Conservation (phyloP, 2,888 invertebrate species). For the Thecocarcelia acutangulata region DNA sequence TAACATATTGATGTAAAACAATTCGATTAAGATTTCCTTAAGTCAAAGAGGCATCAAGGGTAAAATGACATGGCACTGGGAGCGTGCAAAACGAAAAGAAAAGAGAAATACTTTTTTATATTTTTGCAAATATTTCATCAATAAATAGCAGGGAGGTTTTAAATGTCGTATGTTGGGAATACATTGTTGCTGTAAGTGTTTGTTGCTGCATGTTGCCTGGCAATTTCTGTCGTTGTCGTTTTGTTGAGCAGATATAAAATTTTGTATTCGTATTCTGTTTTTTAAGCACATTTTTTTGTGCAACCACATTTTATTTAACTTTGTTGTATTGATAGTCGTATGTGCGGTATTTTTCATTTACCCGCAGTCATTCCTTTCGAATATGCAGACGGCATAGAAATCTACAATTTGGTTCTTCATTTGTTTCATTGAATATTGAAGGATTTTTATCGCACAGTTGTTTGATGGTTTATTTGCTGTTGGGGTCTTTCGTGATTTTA, state of each 20-base stretch:
- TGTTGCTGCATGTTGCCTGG: conserved; percentile 30
- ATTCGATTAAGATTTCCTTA: conserved; percentile 58
- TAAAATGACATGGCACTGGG: background rate
- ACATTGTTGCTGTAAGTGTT: conserved; percentile 5
- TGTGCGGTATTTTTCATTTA: conserved; percentile 43
- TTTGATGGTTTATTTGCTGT: conserved; percentile 59
- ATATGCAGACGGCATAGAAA: conserved; percentile 44
- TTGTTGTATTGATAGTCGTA: conserved; percentile 28
- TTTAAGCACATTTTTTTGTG: background rate
- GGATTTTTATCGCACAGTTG: conserved; percentile 59
- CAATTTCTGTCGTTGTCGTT: conserved; percentile 24
- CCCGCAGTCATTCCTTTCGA: conserved; percentile 16
- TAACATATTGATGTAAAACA: conserved; percentile 65
- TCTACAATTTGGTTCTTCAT: conserved; percentile 48
- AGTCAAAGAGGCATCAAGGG: background rate
- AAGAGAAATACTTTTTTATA: conserved; percentile 18
- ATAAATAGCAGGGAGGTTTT: conserved; percentile 47
- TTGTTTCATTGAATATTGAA: conserved; percentile 61
- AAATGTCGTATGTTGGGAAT: conserved; percentile 16
- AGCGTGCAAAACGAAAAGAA: background rate
- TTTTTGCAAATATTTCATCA: conserved; percentile 50
- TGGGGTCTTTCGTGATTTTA: conserved; percentile 75
- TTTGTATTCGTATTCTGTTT: conserved; percentile 3
- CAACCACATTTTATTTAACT: conserved; percentile 61
- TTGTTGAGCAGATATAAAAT: conserved; percentile 24